Base-by-base conservation (phyloP, 2,797 vertebrate species). In the Poecilia wingei region DNA sequence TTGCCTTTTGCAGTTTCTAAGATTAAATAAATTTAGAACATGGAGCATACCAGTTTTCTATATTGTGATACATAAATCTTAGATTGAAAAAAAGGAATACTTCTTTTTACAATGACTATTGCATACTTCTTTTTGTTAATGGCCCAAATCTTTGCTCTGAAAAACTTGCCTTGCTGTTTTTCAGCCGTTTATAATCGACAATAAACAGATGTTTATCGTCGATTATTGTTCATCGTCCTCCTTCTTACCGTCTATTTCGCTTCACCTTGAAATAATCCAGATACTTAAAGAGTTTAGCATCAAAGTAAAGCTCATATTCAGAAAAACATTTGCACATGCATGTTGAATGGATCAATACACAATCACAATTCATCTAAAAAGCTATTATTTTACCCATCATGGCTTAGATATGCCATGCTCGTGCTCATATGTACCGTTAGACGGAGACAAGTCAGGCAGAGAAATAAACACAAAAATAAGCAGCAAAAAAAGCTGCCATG, bases 391-490 rank as follows among this genome's bases (percentile, higher is more conserved):
- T 72, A 3, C 28, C 36, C 20, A 31, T 74, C 59, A 79, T 45
- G 45, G 43, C 61, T 51, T 72, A 77, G 71, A 20, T 72, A 71
- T 69, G 43, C 49, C 3, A 14, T 31, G 61, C 76, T 73, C 25
- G 39, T 72, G 79, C 69, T 51, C 41, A 39, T 20, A 6, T 73
- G 49, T 70, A 36, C 18, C n/a, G 33, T 45, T 47, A 71, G 36
- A 64, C 71, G 76, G 70, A 72, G 59, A 57, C 73, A 33, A 80
- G 13, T 22, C 45, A 64, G 49, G 43, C 10, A 70, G 1, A 76
- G 57, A 41, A 77, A 64, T 59, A 78, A 74, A 85, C n/a, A 77
- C 57, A 78, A 43, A 82, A 79, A 68, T 80, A 59, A 59, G 68
- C 66, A 79, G 76, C 57, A 76, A 77, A 41, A 31, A 82, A 55